Base-by-base conservation (phyloP, 2,113 vertebrate species). In the Onychostruthus taczanowskii region DNA sequence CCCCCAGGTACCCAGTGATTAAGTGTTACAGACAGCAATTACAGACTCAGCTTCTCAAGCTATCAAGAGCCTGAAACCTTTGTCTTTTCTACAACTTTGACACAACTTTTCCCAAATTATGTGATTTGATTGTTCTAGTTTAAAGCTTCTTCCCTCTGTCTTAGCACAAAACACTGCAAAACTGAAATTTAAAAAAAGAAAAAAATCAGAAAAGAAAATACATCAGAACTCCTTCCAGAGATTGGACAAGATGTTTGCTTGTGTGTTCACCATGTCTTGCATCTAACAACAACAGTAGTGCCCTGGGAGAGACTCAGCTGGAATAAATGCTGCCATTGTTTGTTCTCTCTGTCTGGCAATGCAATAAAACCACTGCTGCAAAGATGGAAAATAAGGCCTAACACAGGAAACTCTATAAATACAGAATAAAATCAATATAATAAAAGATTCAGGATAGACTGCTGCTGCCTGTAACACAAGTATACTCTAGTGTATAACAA, bases 381-480 rank as follows among this genome's bases (percentile, higher is more conserved):
- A 58, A 58, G 68, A 72, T 64, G 91, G 81, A 94, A 94, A 94
- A 90, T 22, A 80, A 95, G 53, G 37, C 33, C 81, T 80, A 89
- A 84, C 59, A 44, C 35, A 77, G 76, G 64, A 93, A 78, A 59
- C 77, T 70, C 63, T 68, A 78, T 89, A 95, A 77, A 93, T 75
- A 76, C 31, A 81, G 84, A 81, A 80, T 35, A 93, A 88, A 94
- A 95, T 88, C 90, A 83, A 94, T 92, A 70, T 46, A 93, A 74
- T 70, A 88, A 84, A 88, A 90, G 83, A 92, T 88, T 92, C 88
- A 77, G 85, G 72, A 31, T 33, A 80, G 64, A 7, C 23, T 53
- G 62, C 39, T 50, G 72, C 30, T 88, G 61, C 77, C 84, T 78
- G 61, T 61, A 91, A 89, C 69, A 87, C n/a, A n/a, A 70, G 49